These are phyloP conservation scores for Bufotes viridis DNA, from an alignment of 2,797 vertebrate genomes.

Conservation along the genomic window DNA sequence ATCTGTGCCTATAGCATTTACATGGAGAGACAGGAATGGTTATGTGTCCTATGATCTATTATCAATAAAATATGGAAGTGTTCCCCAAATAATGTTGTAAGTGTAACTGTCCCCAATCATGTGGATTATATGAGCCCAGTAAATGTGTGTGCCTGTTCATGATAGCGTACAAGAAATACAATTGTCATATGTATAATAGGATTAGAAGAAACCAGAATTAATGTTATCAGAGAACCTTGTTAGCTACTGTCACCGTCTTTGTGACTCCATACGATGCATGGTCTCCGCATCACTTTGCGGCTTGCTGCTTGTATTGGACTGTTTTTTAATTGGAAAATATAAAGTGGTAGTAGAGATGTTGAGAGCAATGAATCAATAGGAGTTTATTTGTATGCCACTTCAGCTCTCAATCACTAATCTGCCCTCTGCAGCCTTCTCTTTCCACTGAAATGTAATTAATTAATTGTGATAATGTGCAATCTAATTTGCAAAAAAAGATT, in stretches of 20 bases:
- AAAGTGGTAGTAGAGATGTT: not conserved
- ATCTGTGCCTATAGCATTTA: too few relatives aligned
- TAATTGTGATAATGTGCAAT: constrained; percentile 32
- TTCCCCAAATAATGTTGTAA: too few relatives aligned
- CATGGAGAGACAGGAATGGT: too few relatives aligned
- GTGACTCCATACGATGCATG: not conserved
- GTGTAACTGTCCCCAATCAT: not conserved
- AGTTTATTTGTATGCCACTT: constrained; percentile 40
- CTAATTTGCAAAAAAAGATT: constrained; percentile 27
- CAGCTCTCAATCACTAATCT: constrained; percentile 31
- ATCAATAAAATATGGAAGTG: not conserved
- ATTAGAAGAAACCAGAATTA: not conserved
- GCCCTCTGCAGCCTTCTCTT: constrained; percentile 3
- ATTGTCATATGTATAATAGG: not conserved
- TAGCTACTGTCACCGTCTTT: not conserved
- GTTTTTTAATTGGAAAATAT: constrained; percentile 34
- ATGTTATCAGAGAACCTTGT: not conserved
- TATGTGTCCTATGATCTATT: not conserved
- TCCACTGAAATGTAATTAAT: constrained; percentile 43
- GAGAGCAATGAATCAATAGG: constrained; percentile 38
- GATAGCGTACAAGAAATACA: not conserved
- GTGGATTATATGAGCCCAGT: not conserved
- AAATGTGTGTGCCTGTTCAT: not conserved
- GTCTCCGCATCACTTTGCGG: not conserved
- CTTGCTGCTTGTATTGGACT: not conserved